Evolutionary conservation across 2,797 vertebrate genomes (phyloP).

Genomic region (Arnoldichthys spilopterus): DNA sequence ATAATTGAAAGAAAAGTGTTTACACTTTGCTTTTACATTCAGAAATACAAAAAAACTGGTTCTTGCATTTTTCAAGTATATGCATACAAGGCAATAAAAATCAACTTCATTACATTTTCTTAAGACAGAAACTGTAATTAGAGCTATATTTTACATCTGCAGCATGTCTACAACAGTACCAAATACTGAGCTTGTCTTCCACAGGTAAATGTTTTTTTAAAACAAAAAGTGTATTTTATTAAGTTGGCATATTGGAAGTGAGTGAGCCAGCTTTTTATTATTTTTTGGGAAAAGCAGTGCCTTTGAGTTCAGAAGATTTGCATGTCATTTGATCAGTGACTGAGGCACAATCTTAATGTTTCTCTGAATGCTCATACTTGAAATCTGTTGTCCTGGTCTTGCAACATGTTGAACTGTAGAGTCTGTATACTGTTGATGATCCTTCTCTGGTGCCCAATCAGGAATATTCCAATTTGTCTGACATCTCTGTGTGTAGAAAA

Average conservation of each 20-base stretch:
- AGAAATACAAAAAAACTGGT: not conserved
- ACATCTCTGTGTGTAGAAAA: not conserved
- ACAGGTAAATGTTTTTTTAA: not conserved
- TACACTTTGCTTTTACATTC: not conserved
- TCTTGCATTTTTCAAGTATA: not conserved
- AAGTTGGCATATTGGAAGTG: not conserved
- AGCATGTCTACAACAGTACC: not conserved
- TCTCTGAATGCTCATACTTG: not conserved
- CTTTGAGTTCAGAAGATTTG: not conserved
- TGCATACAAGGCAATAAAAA: not conserved
- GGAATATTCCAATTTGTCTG: not conserved
- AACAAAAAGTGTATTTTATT: not conserved
- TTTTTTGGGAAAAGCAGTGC: no score
- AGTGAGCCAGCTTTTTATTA: not conserved
- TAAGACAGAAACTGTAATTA: not conserved
- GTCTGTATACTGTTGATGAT: not conserved
- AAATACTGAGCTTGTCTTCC: not conserved
- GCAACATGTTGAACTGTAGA: not conserved
- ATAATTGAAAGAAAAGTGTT: not conserved
- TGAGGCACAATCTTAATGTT: not conserved
- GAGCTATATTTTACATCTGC: not conserved
- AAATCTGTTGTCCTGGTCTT: not conserved
- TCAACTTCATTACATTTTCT: not conserved
- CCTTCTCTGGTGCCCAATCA: not conserved
- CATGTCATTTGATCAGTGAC: not conserved